Evolutionary conservation across 2,113 vertebrate genomes (phyloP), one percentile per base, ranked within the genome.

Genomic region (Psittacara wagleri): DNA sequence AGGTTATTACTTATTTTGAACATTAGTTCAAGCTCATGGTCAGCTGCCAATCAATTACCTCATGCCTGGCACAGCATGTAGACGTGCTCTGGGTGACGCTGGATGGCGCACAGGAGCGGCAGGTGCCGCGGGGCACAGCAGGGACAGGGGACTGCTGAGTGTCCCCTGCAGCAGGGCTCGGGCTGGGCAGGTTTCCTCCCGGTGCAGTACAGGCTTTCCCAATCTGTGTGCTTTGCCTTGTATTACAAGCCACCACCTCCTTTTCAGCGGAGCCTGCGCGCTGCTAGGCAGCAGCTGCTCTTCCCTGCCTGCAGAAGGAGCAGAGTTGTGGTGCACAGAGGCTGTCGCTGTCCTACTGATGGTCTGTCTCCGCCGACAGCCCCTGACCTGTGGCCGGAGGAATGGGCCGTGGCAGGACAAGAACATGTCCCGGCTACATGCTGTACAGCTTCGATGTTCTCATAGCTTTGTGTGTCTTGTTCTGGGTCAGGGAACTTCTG

Each of bases 1-100:
- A 95, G 89, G 92, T 93, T 87, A 61, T 51, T 76, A 74, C 92
- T 95, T 91, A 66, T 43, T 95, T 87, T 82, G 62, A 92, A 88
- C 83, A 54, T 91, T 84, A 82, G 31, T 76, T 78, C 12, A 8
- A 95, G 84, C 90, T 94, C 92, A 48, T n/a, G 37, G 78, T 82
- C 95, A 82, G 92, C 86, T 93, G 92, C 91, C 90, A 72, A 72
- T 90, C 69, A 9, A 90, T 96, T 96, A 96, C 95, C 95, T 94
- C 95, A 94, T 1, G 9, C 92, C 93, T 94, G 83, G 94, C 95
- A 81, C 94, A 57, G 95, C 88, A 52, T 4, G 64, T 35, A 84
- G 87, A 63, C 14, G 0, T n/a, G 83, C 69, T 13, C 51, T 18
- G 9, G 74, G 78, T 57, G 72, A 41, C 37, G 77, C 88, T 2